These are phyloP conservation scores for Drosophila novamexicana DNA, from an alignment of 1,140 invertebrate genomes.

Conservation along the genomic window DNA sequence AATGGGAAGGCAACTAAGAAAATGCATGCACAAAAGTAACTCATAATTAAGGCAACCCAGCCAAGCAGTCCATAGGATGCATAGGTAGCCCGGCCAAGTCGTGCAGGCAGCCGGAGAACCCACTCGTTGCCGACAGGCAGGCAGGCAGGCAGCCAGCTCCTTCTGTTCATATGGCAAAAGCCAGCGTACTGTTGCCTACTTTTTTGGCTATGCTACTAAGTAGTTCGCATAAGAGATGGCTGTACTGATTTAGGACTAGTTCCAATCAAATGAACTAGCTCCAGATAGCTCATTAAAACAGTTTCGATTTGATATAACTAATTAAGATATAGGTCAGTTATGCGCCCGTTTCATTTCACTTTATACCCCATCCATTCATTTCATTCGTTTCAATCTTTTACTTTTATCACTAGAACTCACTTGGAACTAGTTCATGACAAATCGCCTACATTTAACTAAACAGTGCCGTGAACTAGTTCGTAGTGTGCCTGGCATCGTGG, in stretches of 20 bases:
- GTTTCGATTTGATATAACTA: background rate
- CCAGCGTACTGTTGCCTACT: slow-evolving; percentile 51
- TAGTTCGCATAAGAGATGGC: slow-evolving; percentile 9
- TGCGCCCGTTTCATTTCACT: too few relatives aligned
- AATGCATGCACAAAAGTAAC: slow-evolving; percentile 77
- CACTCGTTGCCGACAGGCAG: slow-evolving; percentile 4
- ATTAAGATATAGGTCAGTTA: too few relatives aligned
- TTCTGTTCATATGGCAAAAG: slow-evolving; percentile 54
- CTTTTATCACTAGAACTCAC: too few relatives aligned
- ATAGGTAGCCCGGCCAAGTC: background rate
- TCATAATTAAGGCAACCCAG: slow-evolving; percentile 72
- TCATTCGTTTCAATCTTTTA: too few relatives aligned
- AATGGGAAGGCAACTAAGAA: slow-evolving; percentile 58
- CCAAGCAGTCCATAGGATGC: slow-evolving; percentile 18
- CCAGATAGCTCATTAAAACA: background rate
- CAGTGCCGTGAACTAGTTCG: slow-evolving; percentile 6
- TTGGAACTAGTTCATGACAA: too few relatives aligned
- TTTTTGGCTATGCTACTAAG: slow-evolving; percentile 41
- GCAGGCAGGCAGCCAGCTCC: slow-evolving; percentile 10
- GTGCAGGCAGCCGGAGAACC: background rate
- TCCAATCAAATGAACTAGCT: slow-evolving; percentile 6
- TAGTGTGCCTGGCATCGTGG: background rate
- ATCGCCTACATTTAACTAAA: background rate
- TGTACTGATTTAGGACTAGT: slow-evolving; percentile 12
- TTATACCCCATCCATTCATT: too few relatives aligned